Base-by-base conservation (phyloP, 2,113 vertebrate species). In the Cricetomys ansorgei region DNA sequence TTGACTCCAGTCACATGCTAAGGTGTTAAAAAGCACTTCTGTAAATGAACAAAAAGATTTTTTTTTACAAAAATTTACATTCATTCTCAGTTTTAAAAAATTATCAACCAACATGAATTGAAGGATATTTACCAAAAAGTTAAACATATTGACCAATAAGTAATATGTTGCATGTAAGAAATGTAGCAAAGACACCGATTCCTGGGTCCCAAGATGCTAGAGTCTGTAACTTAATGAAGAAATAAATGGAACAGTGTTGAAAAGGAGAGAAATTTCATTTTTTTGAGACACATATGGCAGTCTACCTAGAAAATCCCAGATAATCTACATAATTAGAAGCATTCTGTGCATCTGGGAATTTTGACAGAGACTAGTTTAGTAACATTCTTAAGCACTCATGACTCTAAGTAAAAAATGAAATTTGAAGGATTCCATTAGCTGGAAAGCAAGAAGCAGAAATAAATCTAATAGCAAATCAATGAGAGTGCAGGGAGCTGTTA, bases 271-370 rank as follows among this genome's bases (percentile, higher is more conserved):
- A 64, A 45, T 31, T 45, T 86, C 37, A 27, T 45, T 37, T 55
- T 92, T 84, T 88, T 84, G 45, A 88, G 95, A 80, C 53, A 65
- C 50, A 34, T 45, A 17, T 6, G 70, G 64, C 62, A 40, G 27
- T 88, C 81, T 85, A 10, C 31, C 67, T 95, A 48, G 45, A 94
- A 96, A 75, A 91, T 31, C 65, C 50, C 70, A 94, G 53, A 76
- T 40, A 85, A 75, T 80, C 69, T 70, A 17, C 15, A 16, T 79
- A 50, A 77, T 86, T 64, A 85, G 50, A 95, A 64, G 79, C 50
- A 34, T 53, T 79, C 23, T 50, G 53, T 84, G 67, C 91, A 80
- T 92, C 89, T 13, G 16, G 40, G 83, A 91, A 90, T 73, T 79
- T 96, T 88, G 7, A 53, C 31, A 25, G 59, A 64, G 86, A 80